Base-by-base conservation (phyloP, 2,888 invertebrate species). In the Trichacis sp. region DNA sequence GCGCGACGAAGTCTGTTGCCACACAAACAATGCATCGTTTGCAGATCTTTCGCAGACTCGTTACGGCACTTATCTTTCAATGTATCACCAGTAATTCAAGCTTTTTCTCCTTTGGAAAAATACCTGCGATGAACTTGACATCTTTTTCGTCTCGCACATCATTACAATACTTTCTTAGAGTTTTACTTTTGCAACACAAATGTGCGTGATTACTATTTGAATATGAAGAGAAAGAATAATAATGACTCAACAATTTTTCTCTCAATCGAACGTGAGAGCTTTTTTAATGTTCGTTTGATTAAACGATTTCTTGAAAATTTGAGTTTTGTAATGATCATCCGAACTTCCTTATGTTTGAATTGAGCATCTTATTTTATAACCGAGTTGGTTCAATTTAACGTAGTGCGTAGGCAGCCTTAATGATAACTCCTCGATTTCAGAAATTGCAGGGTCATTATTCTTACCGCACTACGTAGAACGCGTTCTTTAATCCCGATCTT, bases 381-480 rank as follows among this genome's bases (percentile, higher is more conserved):
- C 2, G 46, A 40, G 38, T 58, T 45, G 36, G 46, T 57, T 58
- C 58, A 58, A 58, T 45, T 47, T 51, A 51, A 58, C 40, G 46
- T 47, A 5, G 14, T 36, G 48, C 48, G 59, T 52, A 53, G 59
- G 59, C 33, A 42, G 48, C 2, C 30, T 52, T 48, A 53, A 59
- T 59, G 47, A 48, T 48, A 52, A 19, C 47, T 52, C 53, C 43
- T 47, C 46, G 20, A 30, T 14, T 18, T 24, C 58, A 47, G 42
- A 59, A 52, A 52, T 59, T 59, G 47, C 38, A 52, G 52, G 58
- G 58, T 52, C 47, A 48, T 59, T 47, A 59, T 47, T 42, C 45
- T 46, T 30, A 19, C 17, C 12, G 36, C 29, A 51, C 47, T 17
- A 19, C 43, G 8, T 1, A 9, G 43, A 43, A 43, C 15, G 18